These are phyloP conservation scores for Drosophila ananassae DNA, from an alignment of 1,140 invertebrate species.

Conservation along the genomic window DNA sequence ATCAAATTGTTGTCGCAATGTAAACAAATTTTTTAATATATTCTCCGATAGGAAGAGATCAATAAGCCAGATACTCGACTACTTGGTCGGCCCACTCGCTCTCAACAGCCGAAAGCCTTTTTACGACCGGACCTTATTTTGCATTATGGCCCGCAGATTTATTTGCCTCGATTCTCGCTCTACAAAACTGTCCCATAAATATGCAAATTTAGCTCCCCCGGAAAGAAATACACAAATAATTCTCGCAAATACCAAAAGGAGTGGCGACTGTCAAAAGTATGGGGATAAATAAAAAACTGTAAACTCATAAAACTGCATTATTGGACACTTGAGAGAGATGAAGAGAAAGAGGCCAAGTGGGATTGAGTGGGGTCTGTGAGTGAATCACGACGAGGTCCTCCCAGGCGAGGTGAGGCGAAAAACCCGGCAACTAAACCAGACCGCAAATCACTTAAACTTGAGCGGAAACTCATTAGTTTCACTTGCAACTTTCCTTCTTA, in stretches of 20 bases:
- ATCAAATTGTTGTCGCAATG: constrained; percentile 66
- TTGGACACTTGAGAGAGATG: constrained; percentile 37
- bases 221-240: constrained; percentile 39
- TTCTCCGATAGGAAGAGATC: constrained; percentile 47
- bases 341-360: constrained; percentile 8
- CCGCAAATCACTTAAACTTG: constrained; percentile 69
- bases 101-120: constrained; percentile 28
- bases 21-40: constrained; percentile 67
- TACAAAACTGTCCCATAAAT: constrained; percentile 75
- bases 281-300: constrained; percentile 41
- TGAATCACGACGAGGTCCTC: constrained; percentile 1
- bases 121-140: constrained; percentile 64
- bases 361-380: not conserved
- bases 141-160: constrained; percentile 68
- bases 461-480: constrained; percentile 72
- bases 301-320: constrained; percentile 69
- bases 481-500: constrained; percentile 20
- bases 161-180: constrained; percentile 59
- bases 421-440: constrained; percentile 11
- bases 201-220: constrained; percentile 64
- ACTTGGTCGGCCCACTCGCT: constrained; percentile 44
- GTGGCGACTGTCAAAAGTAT: constrained; percentile 35
- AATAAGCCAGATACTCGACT: constrained; percentile 45
- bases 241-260: constrained; percentile 12
- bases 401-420: not conserved